Evolutionary conservation across 2,113 vertebrate genomes (phyloP).

Genomic region (Actenoides hombroni): DNA sequence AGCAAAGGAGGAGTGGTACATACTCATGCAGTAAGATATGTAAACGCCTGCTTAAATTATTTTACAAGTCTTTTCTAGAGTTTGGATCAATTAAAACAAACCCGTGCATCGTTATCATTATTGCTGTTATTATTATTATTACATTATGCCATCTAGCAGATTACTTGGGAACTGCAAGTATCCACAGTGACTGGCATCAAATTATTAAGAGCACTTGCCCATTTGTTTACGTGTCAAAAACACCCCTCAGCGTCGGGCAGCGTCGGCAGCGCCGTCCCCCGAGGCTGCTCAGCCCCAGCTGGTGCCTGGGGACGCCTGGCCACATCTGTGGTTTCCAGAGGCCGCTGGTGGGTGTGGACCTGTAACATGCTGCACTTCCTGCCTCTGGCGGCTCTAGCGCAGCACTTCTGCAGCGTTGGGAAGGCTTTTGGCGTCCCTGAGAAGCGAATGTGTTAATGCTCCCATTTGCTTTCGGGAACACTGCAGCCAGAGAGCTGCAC

Average conservation of each 20-base stretch:
- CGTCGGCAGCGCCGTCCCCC: accelerated
- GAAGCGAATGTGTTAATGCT: background rate
- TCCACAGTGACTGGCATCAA: background rate
- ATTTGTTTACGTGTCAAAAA: background rate
- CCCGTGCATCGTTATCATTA: accelerated
- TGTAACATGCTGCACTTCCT: background rate
- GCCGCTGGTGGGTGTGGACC: background rate
- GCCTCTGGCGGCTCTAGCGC: background rate
- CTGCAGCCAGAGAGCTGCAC: background rate
- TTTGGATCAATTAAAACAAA: background rate
- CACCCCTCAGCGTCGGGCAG: background rate
- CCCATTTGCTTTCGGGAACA: background rate
- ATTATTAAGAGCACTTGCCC: background rate
- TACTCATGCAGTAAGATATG: background rate
- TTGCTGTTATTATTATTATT: background rate
- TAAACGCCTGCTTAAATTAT: background rate
- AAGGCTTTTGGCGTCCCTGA: background rate
- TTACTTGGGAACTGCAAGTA: constrained; percentile 46
- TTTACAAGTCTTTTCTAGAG: background rate
- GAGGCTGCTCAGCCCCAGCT: background rate
- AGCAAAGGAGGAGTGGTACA: accelerated
- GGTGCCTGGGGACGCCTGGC: background rate
- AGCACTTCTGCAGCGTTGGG: background rate
- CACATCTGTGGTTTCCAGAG: background rate
- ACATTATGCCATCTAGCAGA: constrained; percentile 69